Percentiles rank a stretch among this genome's conserved stretches.
phyloP scores from a whole-genome alignment of 1,140 invertebrate species.

The Drosophila equinoxialis region DNA sequence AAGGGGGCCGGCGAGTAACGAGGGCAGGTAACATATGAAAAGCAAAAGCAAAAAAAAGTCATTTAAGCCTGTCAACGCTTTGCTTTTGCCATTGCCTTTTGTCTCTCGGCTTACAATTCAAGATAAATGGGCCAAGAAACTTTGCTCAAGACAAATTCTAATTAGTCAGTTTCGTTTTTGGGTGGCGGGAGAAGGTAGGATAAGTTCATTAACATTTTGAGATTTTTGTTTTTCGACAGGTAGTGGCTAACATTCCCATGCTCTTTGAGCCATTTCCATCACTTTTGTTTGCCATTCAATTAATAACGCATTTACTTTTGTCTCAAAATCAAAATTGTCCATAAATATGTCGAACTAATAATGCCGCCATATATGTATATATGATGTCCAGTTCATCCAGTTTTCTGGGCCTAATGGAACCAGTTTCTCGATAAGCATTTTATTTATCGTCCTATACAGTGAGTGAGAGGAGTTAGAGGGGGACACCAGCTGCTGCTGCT shows the following conservation, averaged over 20 bases:
- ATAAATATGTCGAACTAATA: slow-evolving; percentile 21
- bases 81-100: slow-evolving; percentile 50
- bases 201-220: slow-evolving; percentile 51
- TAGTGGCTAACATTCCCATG: slow-evolving; percentile 12
- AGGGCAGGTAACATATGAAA: slow-evolving; percentile 16
- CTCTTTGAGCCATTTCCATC: slow-evolving; percentile 13
- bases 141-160: slow-evolving; percentile 46
- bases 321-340: slow-evolving; percentile 40
- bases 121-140: slow-evolving; percentile 62
- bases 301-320: slow-evolving; percentile 11
- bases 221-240: background rate
- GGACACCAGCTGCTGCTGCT: background rate
- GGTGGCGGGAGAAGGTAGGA: background rate
- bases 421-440: slow-evolving; percentile 73
- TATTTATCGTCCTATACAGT: slow-evolving; percentile 65
- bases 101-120: slow-evolving; percentile 37
- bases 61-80: slow-evolving; percentile 79
- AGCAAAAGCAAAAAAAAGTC: slow-evolving; percentile 41
- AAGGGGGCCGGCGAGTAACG: slow-evolving; percentile 5
- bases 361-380: slow-evolving; percentile 39
- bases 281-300: slow-evolving; percentile 16
- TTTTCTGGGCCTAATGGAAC: slow-evolving; percentile 66
- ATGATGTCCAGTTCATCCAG: slow-evolving; percentile 33
- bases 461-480: background rate
- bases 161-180: slow-evolving; percentile 30